A percentile compares a stretch with the other conserved stretches of the same genome.
phyloP scores from a whole-genome alignment of 2,797 vertebrate species.

The Argya squamiceps region DNA sequence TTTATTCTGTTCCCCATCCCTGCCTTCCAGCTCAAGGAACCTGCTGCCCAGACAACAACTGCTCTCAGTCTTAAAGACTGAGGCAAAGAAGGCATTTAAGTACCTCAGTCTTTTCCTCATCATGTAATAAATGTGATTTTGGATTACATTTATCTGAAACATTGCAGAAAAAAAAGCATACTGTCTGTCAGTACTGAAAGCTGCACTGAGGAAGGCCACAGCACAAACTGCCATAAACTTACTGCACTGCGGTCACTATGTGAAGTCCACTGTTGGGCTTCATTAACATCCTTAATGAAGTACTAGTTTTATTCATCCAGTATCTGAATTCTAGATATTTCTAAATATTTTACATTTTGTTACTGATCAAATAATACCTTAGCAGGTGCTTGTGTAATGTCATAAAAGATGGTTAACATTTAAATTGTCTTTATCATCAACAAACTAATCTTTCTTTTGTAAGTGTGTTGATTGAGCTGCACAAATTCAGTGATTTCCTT shows the following conservation, averaged over 20 bases:
- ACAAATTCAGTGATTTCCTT: neutral
- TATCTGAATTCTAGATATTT: neutral
- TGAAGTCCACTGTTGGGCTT: neutral
- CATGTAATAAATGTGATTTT: neutral
- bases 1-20: neutral
- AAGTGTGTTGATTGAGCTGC: neutral
- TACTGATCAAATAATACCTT: neutral
- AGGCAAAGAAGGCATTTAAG: neutral
- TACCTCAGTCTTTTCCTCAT: neutral
- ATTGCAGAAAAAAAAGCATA: neutral
- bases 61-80: neutral
- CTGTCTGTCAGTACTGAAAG: neutral
- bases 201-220: neutral
- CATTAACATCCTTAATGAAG: neutral
- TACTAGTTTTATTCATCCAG: neutral
- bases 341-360: neutral
- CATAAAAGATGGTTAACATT: neutral
- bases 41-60: neutral
- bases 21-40: neutral
- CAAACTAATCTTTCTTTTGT: neutral
- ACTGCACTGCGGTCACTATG: accelerated
- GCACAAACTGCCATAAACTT: neutral
- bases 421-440: neutral
- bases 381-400: neutral
- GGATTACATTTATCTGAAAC: neutral